Base-by-base conservation (phyloP, 2,797 vertebrate species). In the Streptopelia turtur region DNA sequence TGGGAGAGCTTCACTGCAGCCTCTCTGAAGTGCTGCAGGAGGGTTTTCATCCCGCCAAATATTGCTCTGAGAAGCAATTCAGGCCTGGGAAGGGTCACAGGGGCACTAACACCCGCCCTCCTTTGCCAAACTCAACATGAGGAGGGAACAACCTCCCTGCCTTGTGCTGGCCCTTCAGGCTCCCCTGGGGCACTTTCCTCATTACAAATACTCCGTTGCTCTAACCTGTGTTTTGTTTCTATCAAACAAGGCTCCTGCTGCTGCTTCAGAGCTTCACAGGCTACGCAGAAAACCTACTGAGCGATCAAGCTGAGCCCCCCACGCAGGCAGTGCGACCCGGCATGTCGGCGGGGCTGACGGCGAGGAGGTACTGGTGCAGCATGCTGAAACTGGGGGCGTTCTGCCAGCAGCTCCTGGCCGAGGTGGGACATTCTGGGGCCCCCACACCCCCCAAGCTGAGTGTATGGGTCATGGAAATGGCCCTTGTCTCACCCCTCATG, bases 201-300 rank as follows among this genome's bases (percentile, higher is more conserved):
- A 0, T 2, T 13, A 11, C n/a, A 25, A 27, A 27, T 25, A 6
- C 37, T 18, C 43, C 0, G 0, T 12, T 27, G 53, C 50, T 39
- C 59, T 43, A 66, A 83, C 49, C 9, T 2, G 6, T n/a, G 27
- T 57, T 84, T 72, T 4, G 4, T 75, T 93, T 66, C 80, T 52
- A 11, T 27, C 5, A 8, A 52, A 87, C 8, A 96, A 99, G 99
- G 95, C 95, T 99, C 7, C 95, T 99, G 94, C 98, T 99, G 90
- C 98, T 99, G 84, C 98, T 99, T 28, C 99, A 99, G 98, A 99
- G 98, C 96, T 99, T 99, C 83, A 98, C 96, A 0, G 95, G 91
- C 49, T 99, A 98, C 24, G 65, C 97, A 9, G 98, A 98, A 69
- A 94, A 86, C 50, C 84, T 98, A 23, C 94, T 89, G 53, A 97